Conservation (phyloP, 2,113 vertebrate genomes). For the Oreocharis arfaki region DNA sequence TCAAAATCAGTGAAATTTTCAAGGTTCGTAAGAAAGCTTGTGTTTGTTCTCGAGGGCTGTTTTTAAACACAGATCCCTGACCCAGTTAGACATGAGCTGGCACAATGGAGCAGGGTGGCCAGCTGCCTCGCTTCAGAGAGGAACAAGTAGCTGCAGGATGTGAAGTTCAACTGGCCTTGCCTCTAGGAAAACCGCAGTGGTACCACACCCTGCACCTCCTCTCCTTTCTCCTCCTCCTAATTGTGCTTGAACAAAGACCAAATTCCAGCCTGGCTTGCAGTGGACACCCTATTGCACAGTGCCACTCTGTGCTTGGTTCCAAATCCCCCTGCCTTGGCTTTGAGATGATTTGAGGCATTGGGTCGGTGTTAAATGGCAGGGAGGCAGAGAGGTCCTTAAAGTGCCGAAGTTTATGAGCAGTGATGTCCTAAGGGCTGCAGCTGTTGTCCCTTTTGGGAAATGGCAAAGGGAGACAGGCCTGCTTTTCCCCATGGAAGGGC, state of each 20-base stretch:
- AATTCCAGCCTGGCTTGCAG: not conserved
- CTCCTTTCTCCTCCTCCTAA: not conserved
- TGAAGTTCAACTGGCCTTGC: not conserved
- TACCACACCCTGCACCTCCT: not conserved
- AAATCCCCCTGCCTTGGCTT: accelerated
- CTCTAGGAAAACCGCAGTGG: not conserved
- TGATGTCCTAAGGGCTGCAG: not conserved
- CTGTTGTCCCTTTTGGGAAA: not conserved
- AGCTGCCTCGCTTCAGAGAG: not conserved
- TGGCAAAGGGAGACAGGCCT: not conserved
- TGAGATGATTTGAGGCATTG: not conserved
- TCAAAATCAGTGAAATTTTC: not conserved
- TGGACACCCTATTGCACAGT: not conserved
- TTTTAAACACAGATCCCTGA: not conserved
- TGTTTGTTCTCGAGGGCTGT: not conserved
- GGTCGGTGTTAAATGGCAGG: accelerated
- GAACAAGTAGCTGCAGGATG: not conserved
- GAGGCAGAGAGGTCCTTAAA: not conserved
- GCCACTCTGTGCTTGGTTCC: not conserved
- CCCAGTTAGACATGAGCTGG: not conserved
- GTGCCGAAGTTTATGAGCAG: not conserved
- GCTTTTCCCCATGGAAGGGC: not conserved
- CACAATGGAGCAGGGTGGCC: not conserved
- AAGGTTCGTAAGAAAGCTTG: not conserved
- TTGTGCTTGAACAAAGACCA: not conserved